Evolutionary conservation across 1,140 invertebrate species (phyloP).

Genomic region (Pseudomyrmex gracilis): DNA sequence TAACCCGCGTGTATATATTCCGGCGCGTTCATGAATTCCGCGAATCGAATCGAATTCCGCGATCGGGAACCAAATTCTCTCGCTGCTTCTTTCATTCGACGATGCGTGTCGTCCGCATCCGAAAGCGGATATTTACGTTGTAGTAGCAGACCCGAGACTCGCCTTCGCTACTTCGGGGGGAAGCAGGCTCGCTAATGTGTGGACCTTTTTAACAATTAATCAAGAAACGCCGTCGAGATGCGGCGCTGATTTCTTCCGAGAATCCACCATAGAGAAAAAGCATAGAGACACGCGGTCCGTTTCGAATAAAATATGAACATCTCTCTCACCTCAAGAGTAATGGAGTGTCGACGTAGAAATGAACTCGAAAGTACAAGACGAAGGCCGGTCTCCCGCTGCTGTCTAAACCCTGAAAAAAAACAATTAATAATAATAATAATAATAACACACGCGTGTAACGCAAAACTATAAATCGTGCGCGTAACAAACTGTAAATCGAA

Average conservation of each 20-base stretch:
- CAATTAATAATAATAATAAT: neutral
- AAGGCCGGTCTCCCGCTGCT: conserved; percentile 95
- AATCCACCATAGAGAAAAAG: neutral
- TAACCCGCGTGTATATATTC: conserved; percentile 9
- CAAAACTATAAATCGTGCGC: too few relatives aligned
- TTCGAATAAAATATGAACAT: neutral
- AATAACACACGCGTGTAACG: too few relatives aligned
- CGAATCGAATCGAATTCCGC: conserved; percentile 39
- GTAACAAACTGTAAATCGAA: neutral
- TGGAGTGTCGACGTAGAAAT: conserved; percentile 97
- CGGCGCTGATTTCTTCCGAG: neutral
- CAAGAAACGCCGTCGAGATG: neutral
- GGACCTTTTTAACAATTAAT: too few relatives aligned
- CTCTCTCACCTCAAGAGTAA: conserved; percentile 90
- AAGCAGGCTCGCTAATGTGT: too few relatives aligned
- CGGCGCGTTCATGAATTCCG: conserved; percentile 58
- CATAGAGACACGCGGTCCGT: too few relatives aligned
- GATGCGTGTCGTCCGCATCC: too few relatives aligned
- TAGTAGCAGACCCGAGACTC: too few relatives aligned
- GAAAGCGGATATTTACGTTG: too few relatives aligned
- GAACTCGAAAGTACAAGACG: conserved; percentile 96
- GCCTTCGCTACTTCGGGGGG: too few relatives aligned
- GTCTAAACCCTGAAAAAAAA: conserved; percentile 91
- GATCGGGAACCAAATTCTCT: neutral
- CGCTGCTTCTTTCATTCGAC: neutral